Evolutionary conservation across 2,888 invertebrate genomes (phyloP), one percentile per base, ranked within the genome.

Genomic region (Platycheirus albimanus): DNA sequence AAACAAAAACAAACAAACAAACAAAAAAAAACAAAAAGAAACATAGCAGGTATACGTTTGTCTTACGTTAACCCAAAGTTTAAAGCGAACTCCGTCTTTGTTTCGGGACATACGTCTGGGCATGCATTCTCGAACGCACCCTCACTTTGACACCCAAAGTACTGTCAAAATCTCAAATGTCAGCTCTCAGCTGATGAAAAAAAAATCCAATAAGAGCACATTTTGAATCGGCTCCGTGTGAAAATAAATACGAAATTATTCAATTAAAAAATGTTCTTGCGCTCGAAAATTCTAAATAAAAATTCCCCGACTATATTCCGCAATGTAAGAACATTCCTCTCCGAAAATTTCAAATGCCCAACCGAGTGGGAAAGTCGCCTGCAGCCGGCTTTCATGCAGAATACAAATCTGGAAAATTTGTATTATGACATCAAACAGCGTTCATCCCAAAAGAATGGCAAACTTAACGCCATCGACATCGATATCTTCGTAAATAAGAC

Each of bases 401-500:
- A 93, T 89, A 91, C 96, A 30, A 94, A 94, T 86, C 84, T 93
- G 69, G 94, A 93, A 81, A 93, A 94, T 86, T 93, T 96, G 85
- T 96, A 94, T 88, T 91, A 93, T 87, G 93, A 94, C 77, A 87
- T 97, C 45, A 95, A 96, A 74, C 93, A 94, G 86, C 93, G 63
- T 24, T 51, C 93, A 85, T 94, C 93, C 87, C 91, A 93, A 49
- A 92, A 92, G 41, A 92, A 92, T 71, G 93, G 93, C 13, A 92
- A 92, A 85, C 92, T 95, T 13, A 95, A 94, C 89, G 94, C 96
- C 2, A 93, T 97, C 24, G 97, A 97, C 90, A 93, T 97, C 7
- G 97, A 97, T 88, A 92, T 97, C 86, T 96, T 95, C 89, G 94
- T 94, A 0, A 96, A 97, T 90, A 92, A 93, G 19, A 88, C 95